Conservation (phyloP, 2,797 vertebrate species). For the Malacoraja senta region DNA sequence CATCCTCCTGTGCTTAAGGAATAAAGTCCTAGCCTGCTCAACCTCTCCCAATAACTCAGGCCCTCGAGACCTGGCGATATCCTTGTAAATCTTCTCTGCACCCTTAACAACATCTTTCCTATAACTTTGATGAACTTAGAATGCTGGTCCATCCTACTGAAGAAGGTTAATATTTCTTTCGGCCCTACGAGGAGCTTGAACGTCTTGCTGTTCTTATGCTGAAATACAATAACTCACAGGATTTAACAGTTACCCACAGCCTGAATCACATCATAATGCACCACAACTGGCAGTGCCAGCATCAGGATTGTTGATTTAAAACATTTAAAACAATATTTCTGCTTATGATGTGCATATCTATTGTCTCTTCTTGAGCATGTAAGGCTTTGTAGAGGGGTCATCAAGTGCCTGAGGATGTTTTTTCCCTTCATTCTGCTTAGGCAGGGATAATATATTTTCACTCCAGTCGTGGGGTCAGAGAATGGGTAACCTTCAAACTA, state of each 20-base stretch:
- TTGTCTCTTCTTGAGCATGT: neutral
- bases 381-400: neutral
- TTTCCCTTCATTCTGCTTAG: no score
- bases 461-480: no score
- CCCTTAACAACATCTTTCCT: no score
- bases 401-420: neutral
- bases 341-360: neutral
- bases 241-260: neutral
- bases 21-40: no score
- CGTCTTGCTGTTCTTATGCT: neutral
- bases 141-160: neutral
- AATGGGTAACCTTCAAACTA: neutral
- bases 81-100: no score
- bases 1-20: no score
- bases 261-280: neutral
- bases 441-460: no score
- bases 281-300: neutral
- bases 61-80: no score
- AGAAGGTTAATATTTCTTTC: neutral
- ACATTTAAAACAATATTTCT: neutral
- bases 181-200: neutral
- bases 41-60: no score
- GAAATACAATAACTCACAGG: neutral
- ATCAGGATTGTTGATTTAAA: neutral
- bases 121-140: no score